Conservation (phyloP, 2,888 invertebrate genomes). For the Macrophya alboannulata region DNA sequence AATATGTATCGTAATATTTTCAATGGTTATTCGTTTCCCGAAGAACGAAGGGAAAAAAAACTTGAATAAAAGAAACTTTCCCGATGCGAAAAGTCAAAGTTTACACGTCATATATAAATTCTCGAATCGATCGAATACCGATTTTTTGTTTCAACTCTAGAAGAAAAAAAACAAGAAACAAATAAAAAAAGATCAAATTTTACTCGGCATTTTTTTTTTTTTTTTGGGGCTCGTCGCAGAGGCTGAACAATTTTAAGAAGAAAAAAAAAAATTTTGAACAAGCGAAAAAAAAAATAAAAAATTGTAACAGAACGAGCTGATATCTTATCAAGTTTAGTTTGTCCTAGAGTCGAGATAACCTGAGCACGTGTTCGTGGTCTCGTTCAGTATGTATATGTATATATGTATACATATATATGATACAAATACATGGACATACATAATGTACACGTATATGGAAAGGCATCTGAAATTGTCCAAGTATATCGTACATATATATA, state of each 20-base stretch:
- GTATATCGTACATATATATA: not conserved
- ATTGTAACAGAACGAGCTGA: not conserved
- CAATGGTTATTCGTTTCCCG: not conserved
- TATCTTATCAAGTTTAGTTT: constrained; percentile 31
- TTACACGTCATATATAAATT: not conserved
- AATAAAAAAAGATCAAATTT: not conserved
- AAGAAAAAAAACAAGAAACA: not conserved
- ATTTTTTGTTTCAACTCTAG: not conserved
- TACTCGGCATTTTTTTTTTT: not conserved
- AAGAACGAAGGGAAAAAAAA: not conserved
- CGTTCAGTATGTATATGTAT: not conserved
- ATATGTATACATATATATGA: not conserved
- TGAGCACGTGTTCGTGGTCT: constrained; percentile 26
- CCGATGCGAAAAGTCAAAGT: no score
- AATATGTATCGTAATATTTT: not conserved
- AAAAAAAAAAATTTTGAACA: not conserved
- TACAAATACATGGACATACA: not conserved
- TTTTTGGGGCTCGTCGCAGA: not conserved
- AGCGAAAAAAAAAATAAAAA: not conserved
- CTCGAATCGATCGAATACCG: not conserved
- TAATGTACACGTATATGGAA: not conserved
- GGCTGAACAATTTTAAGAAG: not conserved
- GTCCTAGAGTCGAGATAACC: constrained; percentile 33
- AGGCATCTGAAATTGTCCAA: not conserved
- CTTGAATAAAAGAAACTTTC: not conserved